Evolutionary conservation across 2,797 vertebrate species (phyloP), one percentile per base, ranked within the genome.

Genomic region (Melanogrammus aeglefinus): DNA sequence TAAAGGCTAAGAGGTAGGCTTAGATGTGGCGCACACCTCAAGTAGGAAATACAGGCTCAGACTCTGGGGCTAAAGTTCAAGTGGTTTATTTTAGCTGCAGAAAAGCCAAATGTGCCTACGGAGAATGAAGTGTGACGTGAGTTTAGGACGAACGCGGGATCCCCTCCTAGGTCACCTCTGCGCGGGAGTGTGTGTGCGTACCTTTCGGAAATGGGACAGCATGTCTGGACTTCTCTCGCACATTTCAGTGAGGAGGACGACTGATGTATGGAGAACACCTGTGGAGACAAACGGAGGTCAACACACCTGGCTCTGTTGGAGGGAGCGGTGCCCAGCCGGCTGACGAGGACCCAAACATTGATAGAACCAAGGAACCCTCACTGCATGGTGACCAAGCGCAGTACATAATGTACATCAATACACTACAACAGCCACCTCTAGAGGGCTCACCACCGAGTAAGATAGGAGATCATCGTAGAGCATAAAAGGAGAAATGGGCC

Each of bases 211-310:
- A 90, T 99, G 98, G 82, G 97, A 93, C 77, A 99, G 95, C 97
- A 98, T 99, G 91, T 99, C 98, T 74, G 97, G 98, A 92, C 97
- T 99, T 93, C 98, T 95, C 93, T 99, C 98, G 91, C 98, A 99
- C 98, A 99, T 99, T 92, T 99, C 98, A 83, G 98, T 99, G 89
- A 99, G 97, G 72, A 99, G 96, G 84, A 99, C 98, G 83, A 99
- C 98, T 44, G 98, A 99, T 76, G 98, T 99, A 86, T 99, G 98
- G 88, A 99, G 96, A 91, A 99, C 98, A 91, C 98, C 98, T 99
- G 88, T 36, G 85, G 81, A 73, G 27, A 41, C 9, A 70, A 70
- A 70, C 29, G 13, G 16, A 29, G 74, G 35, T 39, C 21, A 39
- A 33, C 33, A 6, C 7, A 72, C 36, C 3, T 27, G 3, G 24